Base-by-base conservation (phyloP, 92 coral and sea anemone genomes). In the Bergia puertoricense region DNA sequence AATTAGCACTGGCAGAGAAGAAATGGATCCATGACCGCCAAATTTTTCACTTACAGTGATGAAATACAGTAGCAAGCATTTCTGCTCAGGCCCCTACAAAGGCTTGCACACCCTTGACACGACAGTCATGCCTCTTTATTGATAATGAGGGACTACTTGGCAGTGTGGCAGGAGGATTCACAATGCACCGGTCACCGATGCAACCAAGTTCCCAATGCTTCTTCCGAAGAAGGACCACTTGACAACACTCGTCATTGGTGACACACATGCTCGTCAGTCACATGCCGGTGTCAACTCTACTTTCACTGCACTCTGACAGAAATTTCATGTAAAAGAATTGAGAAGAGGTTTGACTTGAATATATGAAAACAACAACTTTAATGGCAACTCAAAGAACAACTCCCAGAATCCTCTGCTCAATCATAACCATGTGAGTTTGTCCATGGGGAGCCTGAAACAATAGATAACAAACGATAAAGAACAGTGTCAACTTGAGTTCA, bases 91-190 rank as follows among this genome's bases (percentile, higher is more conserved):
- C 78, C 76, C 51, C n/a, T 62, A 84, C n/a, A 62, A 83, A 88
- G 81, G 38, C 89, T 15, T 14, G 89, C 38, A 30, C 77, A 38
- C 82, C 89, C 13, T 45, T 84, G 42, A 43, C 20, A 74, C 85
- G 89, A 74, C 91, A 89, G n/a, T 67, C 85, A 15, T 77, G 91
- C 48, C 91, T 83, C 56, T 89, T 83, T 51, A 46, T 89, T 74
- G 91, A 83, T 75, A 81, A 84, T 3, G 74, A 89, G 38, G 89
- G 91, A 48, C 45, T 84, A 69, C 67, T 91, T 85, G 76, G 86
- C 65, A 8, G 3, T 91, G 91, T 80, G 89, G 89, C 56, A 91
- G 91, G 80, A 91, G 93, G 91, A 91, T 91, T 5, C 91, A 88
- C 76, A 91, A 88, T 56, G 93, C 91, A 37, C 91, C 86, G 15